These are phyloP conservation scores for Monoplex corrugatus DNA, from an alignment of 2,888 invertebrate species.

Conservation along the genomic window DNA sequence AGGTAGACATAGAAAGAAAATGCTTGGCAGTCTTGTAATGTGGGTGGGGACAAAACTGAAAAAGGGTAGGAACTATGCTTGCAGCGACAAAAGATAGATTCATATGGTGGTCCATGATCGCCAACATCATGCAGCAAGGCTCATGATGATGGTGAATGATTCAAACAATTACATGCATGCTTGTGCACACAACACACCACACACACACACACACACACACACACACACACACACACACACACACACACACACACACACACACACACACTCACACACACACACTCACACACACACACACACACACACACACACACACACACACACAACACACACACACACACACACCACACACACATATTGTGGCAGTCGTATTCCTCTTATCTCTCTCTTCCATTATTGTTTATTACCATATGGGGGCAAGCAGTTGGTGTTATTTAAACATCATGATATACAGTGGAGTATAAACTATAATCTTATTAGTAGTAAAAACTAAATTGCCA, in stretches of 20 bases:
- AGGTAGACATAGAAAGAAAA: too few species aligned
- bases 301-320: background rate
- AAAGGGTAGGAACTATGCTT: too few species aligned
- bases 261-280: background rate
- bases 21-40: too few species aligned
- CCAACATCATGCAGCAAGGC: too few species aligned
- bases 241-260: background rate
- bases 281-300: background rate
- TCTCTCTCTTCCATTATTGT: background rate
- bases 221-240: background rate
- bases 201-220: conserved; percentile 1
- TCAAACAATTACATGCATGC: background rate
- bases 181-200: background rate
- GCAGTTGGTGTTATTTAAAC: background rate
- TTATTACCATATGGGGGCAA: background rate
- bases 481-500: too few species aligned
- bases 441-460: too few species aligned
- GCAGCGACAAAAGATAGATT: too few species aligned
- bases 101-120: too few species aligned
- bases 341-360: background rate
- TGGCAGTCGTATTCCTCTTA: background rate
- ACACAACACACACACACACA: background rate
- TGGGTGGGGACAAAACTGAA: too few species aligned
- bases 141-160: too few species aligned
- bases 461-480: too few species aligned